A percentile compares a stretch with the other conserved stretches of the same genome.
Evolutionary conservation across 2,113 vertebrate genomes (phyloP).

Genomic region (Atlantisia rogersi): DNA sequence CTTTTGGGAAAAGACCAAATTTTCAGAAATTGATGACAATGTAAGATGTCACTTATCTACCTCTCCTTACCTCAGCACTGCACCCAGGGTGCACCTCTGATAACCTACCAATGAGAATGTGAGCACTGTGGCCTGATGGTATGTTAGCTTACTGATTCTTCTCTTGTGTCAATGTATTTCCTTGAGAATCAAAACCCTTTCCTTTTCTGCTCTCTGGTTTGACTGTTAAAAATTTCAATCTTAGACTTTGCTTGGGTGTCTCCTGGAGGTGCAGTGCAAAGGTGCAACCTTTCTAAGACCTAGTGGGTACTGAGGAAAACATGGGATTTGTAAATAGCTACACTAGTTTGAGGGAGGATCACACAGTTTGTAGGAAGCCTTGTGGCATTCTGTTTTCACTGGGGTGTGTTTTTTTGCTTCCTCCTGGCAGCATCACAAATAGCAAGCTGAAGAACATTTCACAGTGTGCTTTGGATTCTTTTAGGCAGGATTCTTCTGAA

Average conservation of each 20-base stretch:
- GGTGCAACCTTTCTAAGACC: rapidly evolving
- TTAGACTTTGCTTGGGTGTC: background rate
- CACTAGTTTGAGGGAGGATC: background rate
- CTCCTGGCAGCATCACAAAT: background rate
- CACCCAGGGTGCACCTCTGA: too few relatives aligned
- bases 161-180: background rate
- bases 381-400: background rate
- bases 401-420: background rate
- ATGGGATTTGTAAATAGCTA: background rate
- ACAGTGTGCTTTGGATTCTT: background rate
- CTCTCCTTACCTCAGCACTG: background rate
- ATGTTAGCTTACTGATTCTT: background rate
- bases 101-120: background rate
- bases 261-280: background rate
- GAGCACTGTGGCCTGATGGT: background rate
- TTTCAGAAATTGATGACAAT: background rate
- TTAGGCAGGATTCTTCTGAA: background rate
- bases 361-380: background rate
- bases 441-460: background rate
- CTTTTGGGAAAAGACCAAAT: background rate
- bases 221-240: background rate
- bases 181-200: background rate
- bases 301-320: background rate
- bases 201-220: background rate
- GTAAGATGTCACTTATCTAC: background rate